phyloP scores from a whole-genome alignment of 2,888 invertebrate species.

The Neuroscelio doddi region DNA sequence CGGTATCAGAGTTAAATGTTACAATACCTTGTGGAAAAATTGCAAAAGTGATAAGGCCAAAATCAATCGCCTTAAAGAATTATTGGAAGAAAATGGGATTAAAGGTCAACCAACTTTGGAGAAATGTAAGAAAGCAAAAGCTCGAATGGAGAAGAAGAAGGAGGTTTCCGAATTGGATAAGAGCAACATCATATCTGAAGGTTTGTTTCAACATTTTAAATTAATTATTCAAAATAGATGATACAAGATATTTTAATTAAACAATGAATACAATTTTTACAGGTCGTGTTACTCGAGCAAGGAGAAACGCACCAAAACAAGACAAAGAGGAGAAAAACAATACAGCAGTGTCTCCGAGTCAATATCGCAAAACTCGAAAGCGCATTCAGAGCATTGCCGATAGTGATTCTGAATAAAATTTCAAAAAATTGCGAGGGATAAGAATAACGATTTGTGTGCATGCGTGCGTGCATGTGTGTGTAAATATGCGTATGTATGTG shows the following conservation, averaged over 20 bases:
- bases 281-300: slow-evolving; percentile 51
- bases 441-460: no score
- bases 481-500: no score
- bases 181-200: slow-evolving; percentile 59
- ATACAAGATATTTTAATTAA: background rate
- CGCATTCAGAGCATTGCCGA: slow-evolving; percentile 47
- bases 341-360: slow-evolving; percentile 35
- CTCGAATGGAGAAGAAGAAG: slow-evolving; percentile 50
- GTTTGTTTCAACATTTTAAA: slow-evolving; percentile 42
- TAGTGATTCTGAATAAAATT: slow-evolving; percentile 51
- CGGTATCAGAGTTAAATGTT: slow-evolving; percentile 59
- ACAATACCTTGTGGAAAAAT: slow-evolving; percentile 57
- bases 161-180: slow-evolving; percentile 58
- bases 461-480: no score
- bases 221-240: background rate
- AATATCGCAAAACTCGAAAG: slow-evolving; percentile 42
- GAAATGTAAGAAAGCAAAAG: slow-evolving; percentile 61
- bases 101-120: slow-evolving; percentile 59
- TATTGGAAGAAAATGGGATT: slow-evolving; percentile 61
- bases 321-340: slow-evolving; percentile 17
- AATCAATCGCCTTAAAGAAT: slow-evolving; percentile 51
- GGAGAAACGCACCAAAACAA: slow-evolving; percentile 31
- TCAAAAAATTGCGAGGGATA: no score
- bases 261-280: slow-evolving; percentile 1
- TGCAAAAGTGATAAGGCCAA: slow-evolving; percentile 58